A percentile compares a stretch with the other conserved stretches of the same genome.
Conservation (phyloP, 2,888 invertebrate species). For the Argyresthia albistria region DNA sequence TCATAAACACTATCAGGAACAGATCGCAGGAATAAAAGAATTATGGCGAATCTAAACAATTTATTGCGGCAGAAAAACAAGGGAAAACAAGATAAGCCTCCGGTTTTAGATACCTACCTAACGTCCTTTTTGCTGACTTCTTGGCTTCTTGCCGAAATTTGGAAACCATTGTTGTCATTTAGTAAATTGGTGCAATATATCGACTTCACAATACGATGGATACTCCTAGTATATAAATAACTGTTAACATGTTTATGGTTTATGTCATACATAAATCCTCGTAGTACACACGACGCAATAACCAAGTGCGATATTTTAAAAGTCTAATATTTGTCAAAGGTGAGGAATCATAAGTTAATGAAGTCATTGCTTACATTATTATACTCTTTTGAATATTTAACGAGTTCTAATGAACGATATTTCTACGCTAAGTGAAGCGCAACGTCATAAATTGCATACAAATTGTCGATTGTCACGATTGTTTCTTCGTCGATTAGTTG, state of each 20-base stretch:
- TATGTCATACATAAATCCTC: too few relatives aligned
- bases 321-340: slow-evolving; percentile 6
- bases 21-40: slow-evolving; percentile 61
- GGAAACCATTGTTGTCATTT: too few relatives aligned
- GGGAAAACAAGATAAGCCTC: slow-evolving; percentile 51
- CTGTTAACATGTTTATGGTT: too few relatives aligned
- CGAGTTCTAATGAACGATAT: slow-evolving; percentile 59
- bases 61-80: slow-evolving; percentile 59
- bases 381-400: slow-evolving; percentile 62
- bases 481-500: slow-evolving; percentile 25
- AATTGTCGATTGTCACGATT: slow-evolving; percentile 54
- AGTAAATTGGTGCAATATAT: too few relatives aligned
- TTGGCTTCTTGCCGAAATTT: slow-evolving; percentile 35
- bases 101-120: slow-evolving; percentile 53
- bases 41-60: slow-evolving; percentile 66
- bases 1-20: slow-evolving; percentile 56
- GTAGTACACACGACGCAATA: too few relatives aligned
- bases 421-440: slow-evolving; percentile 44
- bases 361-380: slow-evolving; percentile 31
- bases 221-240: too few relatives aligned
- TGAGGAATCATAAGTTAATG: slow-evolving; percentile 18
- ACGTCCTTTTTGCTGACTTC: slow-evolving; percentile 28
- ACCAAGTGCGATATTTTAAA: background rate
- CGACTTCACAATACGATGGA: too few relatives aligned
- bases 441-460: slow-evolving; percentile 54